Evolutionary conservation across 2,888 invertebrate species (phyloP), one percentile per base, ranked within the genome.

Genomic region (Brachynemurus nebulosus): DNA sequence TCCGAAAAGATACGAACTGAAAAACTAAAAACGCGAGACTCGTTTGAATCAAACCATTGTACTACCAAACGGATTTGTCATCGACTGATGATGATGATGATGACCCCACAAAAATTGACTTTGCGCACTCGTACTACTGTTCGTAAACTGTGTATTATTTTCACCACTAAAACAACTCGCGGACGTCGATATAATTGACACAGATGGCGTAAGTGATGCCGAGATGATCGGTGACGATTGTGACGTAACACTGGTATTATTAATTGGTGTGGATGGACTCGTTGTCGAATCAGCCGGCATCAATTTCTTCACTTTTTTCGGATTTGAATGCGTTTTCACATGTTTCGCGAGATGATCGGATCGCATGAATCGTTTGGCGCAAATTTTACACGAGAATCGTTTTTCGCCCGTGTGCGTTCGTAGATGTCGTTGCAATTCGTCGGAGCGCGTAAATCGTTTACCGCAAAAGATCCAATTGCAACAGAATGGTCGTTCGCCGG

Each of bases 341-440:
- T 93, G 93, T 62, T 93, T 95, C 48, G 80, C 82, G n/a, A 95
- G 70, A 61, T 95, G 93, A 61, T 93, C 93, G 49, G 89, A 89
- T 16, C 93, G 71, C 79, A 90, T 91, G 64, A 93, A 93, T 40
- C 86, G 72, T 61, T 93, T 95, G 30, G 79, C 74, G 62, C 93
- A 93, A n/a, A 80, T 72, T 35, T 79, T 76, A 58, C 93, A 93
- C 1, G 80, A 76, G 60, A 91, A 92, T 25, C 89, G 71, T 54
- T 91, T 90, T 60, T 92, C 91, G 0, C 86, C 88, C 0, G 91
- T 85, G 58, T 93, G 92, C 0, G 90, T 92, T 21, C 92, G 70
- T 14, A 85, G 67, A 58, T 93, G 93, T 35, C 92, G 74, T 60
- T 90, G 89, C 23, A 93, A 67, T 59, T 93, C 92, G 59, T 93